Evolutionary conservation across 1,140 invertebrate species (phyloP).

Genomic region (Piezodorus guildinii): DNA sequence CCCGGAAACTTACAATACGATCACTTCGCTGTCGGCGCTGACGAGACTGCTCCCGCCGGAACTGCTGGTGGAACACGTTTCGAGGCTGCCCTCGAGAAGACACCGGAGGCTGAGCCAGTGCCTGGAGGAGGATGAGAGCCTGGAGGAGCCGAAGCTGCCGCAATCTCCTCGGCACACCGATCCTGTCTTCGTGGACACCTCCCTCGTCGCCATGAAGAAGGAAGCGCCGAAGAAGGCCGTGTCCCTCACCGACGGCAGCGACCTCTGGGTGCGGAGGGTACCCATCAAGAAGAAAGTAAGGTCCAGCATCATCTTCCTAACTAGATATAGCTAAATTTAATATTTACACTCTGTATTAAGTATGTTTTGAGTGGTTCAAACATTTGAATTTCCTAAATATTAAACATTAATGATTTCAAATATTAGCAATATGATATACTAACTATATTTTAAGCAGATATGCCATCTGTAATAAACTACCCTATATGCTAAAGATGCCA

Average conservation of each 20-base stretch:
- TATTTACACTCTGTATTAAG: neutral
- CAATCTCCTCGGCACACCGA: constrained; percentile 11
- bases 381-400: too few relatives aligned
- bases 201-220: constrained; percentile 10
- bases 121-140: constrained; percentile 12
- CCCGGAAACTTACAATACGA: constrained; percentile 7
- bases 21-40: constrained; percentile 9
- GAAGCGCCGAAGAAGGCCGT: constrained; percentile 6
- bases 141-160: neutral
- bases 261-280: constrained; percentile 10
- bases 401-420: too few relatives aligned
- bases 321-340: constrained; percentile 1
- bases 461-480: too few relatives aligned
- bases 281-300: constrained; percentile 9
- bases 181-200: constrained; percentile 20
- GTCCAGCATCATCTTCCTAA: neutral
- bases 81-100: neutral
- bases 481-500: too few relatives aligned
- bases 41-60: neutral
- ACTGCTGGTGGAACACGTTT: neutral
- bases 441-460: too few relatives aligned
- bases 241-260: neutral
- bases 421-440: too few relatives aligned
- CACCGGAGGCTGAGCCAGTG: constrained; percentile 8
- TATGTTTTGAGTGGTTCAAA: neutral